Conservation (phyloP, 1,140 invertebrate genomes). For the Teleopsis dalmanni region DNA sequence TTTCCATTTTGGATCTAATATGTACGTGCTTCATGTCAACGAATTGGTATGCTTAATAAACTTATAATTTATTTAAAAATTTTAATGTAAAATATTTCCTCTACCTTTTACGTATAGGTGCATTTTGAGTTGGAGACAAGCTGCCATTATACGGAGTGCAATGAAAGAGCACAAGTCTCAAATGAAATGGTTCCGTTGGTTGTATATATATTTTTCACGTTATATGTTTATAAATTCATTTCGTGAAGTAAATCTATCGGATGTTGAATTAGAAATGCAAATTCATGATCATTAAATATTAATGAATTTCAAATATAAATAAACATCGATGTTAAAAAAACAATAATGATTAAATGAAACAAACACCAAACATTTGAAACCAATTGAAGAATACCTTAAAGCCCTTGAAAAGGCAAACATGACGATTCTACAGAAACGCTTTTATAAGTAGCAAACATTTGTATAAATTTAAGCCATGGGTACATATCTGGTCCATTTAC, state of each 20-base stretch:
- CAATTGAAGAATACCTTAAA: too few relatives aligned
- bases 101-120: constrained; percentile 45
- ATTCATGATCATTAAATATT: constrained; percentile 59
- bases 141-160: constrained; percentile 56
- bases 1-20: constrained; percentile 72
- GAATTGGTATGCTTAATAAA: constrained; percentile 53
- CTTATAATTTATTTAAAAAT: constrained; percentile 1
- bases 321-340: too few relatives aligned
- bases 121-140: constrained; percentile 52
- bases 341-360: too few relatives aligned
- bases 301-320: too few relatives aligned
- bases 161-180: constrained; percentile 83
- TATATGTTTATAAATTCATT: constrained; percentile 87
- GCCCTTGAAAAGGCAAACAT: too few relatives aligned
- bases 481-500: too few relatives aligned
- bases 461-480: too few relatives aligned
- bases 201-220: constrained; percentile 84
- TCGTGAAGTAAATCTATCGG: constrained; percentile 59
- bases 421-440: too few relatives aligned
- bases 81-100: not conserved
- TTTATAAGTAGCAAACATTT: too few relatives aligned
- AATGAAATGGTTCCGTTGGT: constrained; percentile 83
- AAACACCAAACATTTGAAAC: too few relatives aligned
- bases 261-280: constrained; percentile 67
- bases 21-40: constrained; percentile 67